Evolutionary conservation across 2,888 invertebrate species (phyloP).

Genomic region (Polydrusus pterygomalis): DNA sequence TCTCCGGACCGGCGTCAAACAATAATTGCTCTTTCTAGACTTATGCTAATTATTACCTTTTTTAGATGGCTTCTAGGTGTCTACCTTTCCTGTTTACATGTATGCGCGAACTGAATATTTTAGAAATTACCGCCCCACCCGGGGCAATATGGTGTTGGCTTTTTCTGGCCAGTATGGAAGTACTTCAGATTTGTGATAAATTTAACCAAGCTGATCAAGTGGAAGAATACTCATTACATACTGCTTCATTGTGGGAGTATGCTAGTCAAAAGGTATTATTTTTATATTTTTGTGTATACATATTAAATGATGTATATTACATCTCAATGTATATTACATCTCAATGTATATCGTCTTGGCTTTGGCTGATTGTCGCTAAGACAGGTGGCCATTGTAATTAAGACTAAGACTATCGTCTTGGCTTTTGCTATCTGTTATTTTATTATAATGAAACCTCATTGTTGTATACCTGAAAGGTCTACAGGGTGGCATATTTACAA

Average conservation of each 20-base stretch:
- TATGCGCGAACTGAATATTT: slow-evolving; percentile 86
- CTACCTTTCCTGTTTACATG: slow-evolving; percentile 93
- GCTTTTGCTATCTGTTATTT: too few species aligned
- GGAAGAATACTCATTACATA: slow-evolving; percentile 87
- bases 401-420: too few species aligned
- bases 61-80: slow-evolving; percentile 88
- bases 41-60: neutral
- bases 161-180: slow-evolving; percentile 92
- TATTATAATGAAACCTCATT: too few species aligned
- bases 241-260: slow-evolving; percentile 90
- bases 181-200: slow-evolving; percentile 84
- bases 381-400: too few species aligned
- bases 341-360: too few species aligned
- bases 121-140: slow-evolving; percentile 85
- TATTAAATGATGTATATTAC: too few species aligned
- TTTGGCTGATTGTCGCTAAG: too few species aligned
- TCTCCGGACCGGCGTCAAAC: too few species aligned
- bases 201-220: slow-evolving; percentile 79
- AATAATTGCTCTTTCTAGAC: neutral
- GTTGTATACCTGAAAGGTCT: too few species aligned
- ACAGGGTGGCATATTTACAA: too few species aligned
- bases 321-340: too few species aligned
- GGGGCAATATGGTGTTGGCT: slow-evolving; percentile 96
- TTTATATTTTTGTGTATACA: neutral
- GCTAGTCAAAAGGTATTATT: slow-evolving; percentile 77